Evolutionary conservation across 2,113 vertebrate genomes (phyloP).

Genomic region (Heterotis niloticus): DNA sequence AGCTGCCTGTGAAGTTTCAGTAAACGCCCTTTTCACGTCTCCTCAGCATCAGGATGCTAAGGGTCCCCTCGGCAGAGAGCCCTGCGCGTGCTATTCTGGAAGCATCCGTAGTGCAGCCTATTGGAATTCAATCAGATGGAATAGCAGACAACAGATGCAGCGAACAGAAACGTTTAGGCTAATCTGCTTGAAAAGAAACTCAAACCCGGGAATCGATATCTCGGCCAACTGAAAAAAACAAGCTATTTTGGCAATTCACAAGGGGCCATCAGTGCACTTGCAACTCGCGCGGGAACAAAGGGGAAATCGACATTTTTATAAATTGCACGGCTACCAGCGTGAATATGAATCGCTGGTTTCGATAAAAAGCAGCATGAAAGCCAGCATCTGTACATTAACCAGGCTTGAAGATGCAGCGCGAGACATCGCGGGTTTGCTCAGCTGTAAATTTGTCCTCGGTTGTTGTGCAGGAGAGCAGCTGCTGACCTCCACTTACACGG

Average conservation of each 20-base stretch:
- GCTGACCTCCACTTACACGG: too few species aligned
- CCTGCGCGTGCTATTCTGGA: too few species aligned
- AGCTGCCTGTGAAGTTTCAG: too few species aligned
- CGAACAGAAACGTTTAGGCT: background rate
- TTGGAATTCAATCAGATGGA: too few species aligned
- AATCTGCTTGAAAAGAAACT: background rate
- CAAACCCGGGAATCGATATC: background rate
- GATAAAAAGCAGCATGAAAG: background rate
- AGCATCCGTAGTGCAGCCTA: too few species aligned
- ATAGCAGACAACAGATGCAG: too few species aligned
- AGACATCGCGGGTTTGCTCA: too few species aligned
- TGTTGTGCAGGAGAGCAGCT: too few species aligned
- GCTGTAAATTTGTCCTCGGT: too few species aligned
- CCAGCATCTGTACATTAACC: background rate
- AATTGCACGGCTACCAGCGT: background rate
- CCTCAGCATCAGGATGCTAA: too few species aligned
- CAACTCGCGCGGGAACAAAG: background rate
- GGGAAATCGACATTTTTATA: background rate
- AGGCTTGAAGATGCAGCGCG: background rate
- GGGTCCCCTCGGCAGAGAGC: too few species aligned
- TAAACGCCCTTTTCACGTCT: too few species aligned
- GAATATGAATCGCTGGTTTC: background rate
- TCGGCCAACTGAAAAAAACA: background rate
- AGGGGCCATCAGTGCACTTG: background rate
- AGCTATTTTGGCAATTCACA: background rate